A percentile compares a stretch with the other conserved stretches of the same genome.
Evolutionary conservation across 1,140 invertebrate species (phyloP).

Genomic region (Acromyrmex heyeri): DNA sequence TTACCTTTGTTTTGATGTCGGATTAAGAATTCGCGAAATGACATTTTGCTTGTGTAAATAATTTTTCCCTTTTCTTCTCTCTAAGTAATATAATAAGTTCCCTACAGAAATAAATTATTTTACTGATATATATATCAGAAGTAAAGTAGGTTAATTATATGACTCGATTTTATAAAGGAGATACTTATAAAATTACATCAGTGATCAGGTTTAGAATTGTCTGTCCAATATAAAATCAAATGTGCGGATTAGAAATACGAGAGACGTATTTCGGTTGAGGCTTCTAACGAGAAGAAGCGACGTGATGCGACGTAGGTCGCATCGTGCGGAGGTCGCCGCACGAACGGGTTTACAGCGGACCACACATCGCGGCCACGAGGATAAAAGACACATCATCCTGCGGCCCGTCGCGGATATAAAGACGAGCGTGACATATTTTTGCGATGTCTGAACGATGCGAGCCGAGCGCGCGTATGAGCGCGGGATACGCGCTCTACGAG

Average conservation of each 20-base stretch:
- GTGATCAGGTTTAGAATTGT: neutral
- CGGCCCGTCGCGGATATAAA: slow-evolving; percentile 66
- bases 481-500: slow-evolving; percentile 72
- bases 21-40: slow-evolving; percentile 21
- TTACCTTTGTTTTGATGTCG: slow-evolving; percentile 43
- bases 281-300: slow-evolving; percentile 20
- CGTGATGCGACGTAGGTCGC: neutral
- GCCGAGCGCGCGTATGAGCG: slow-evolving; percentile 43
- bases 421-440: slow-evolving; percentile 83
- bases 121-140: neutral
- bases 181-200: neutral
- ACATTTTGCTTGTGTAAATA: slow-evolving; percentile 14
- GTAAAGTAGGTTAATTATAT: neutral
- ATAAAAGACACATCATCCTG: slow-evolving; percentile 72
- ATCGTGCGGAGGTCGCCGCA: neutral
- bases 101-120: neutral
- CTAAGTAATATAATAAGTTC: neutral
- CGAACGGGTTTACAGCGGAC: slow-evolving; percentile 65
- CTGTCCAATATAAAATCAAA: neutral
- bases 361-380: slow-evolving; percentile 72
- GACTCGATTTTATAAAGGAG: neutral
- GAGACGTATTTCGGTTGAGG: neutral
- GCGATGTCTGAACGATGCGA: slow-evolving; percentile 68
- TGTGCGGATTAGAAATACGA: slow-evolving; percentile 3
- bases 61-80: neutral